A percentile compares a stretch with the other conserved stretches of the same genome.
phyloP scores from a whole-genome alignment of 2,113 vertebrate species.

The Pollachius pollachius region DNA sequence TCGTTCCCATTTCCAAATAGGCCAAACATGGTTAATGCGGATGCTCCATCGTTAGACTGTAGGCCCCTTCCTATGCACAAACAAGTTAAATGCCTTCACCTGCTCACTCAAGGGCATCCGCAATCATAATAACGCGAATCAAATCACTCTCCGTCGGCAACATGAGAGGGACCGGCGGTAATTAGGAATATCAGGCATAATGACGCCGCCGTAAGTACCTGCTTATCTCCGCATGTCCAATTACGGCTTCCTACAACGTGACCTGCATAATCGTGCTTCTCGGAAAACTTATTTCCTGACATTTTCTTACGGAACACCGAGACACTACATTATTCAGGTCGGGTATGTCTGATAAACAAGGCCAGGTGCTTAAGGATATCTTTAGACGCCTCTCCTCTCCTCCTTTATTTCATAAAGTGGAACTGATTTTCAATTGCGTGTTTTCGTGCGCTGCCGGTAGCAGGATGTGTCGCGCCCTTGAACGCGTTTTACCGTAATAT shows the following conservation, averaged over 20 bases:
- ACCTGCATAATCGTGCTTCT: background rate
- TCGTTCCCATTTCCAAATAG: too few relatives aligned
- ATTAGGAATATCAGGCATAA: constrained; percentile 52
- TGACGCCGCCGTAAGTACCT: constrained; percentile 44
- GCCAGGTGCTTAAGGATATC: constrained; percentile 31
- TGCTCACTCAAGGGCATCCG: constrained; percentile 39
- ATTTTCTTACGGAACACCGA: background rate
- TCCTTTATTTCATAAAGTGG: constrained; percentile 17
- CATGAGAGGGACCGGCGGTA: constrained; percentile 41
- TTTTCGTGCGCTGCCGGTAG: background rate
- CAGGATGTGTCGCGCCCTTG: constrained; percentile 27
- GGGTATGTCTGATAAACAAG: constrained; percentile 23
- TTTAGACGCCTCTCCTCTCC: constrained; percentile 24
- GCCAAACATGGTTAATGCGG: constrained; percentile 13
- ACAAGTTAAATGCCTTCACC: constrained; percentile 38
- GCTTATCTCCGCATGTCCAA: constrained; percentile 45
- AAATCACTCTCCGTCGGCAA: constrained; percentile 41
- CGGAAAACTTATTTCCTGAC: background rate
- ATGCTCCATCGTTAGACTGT: background rate
- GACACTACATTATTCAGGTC: background rate
- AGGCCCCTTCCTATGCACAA: constrained; percentile 2
- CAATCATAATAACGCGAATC: constrained; percentile 53
- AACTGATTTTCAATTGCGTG: constrained; percentile 9
- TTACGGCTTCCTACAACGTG: constrained; percentile 38
- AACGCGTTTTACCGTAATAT: constrained; percentile 18